These are phyloP conservation scores for Microplitis demolitor DNA, from an alignment of 1,140 invertebrate species.

Conservation along the genomic window DNA sequence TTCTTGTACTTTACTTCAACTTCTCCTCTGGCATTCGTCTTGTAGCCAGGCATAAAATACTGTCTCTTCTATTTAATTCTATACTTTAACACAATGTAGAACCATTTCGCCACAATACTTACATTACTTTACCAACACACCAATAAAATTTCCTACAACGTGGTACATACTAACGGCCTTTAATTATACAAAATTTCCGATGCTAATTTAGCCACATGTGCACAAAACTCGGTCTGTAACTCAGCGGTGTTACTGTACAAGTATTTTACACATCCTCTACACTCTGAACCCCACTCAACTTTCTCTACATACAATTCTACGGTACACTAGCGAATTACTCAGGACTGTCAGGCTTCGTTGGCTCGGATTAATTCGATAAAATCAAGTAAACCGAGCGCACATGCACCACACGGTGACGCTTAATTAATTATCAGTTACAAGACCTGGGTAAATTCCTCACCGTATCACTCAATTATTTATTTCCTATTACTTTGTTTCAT, in stretches of 20 bases:
- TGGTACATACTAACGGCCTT: slow-evolving; percentile 30
- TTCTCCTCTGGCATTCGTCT: slow-evolving; percentile 7
- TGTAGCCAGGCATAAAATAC: neutral
- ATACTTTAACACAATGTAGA: neutral
- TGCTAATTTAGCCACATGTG: slow-evolving; percentile 41
- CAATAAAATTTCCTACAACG: too few species aligned
- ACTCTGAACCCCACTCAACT: too few species aligned
- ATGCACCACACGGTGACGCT: neutral
- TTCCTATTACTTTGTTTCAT: neutral
- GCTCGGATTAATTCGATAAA: slow-evolving; percentile 41
- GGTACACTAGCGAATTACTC: slow-evolving; percentile 16
- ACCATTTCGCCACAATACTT: neutral
- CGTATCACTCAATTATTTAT: slow-evolving; percentile 4
- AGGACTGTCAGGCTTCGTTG: neutral
- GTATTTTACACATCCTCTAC: neutral
- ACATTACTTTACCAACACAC: too few species aligned
- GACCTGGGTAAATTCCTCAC: neutral
- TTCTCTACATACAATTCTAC: neutral
- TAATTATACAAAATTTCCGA: slow-evolving; percentile 49
- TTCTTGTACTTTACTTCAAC: neutral
- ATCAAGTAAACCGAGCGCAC: slow-evolving; percentile 34
- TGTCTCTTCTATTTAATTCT: neutral
- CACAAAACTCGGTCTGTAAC: neutral
- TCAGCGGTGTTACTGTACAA: neutral
- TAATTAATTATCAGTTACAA: slow-evolving; percentile 32